Evolutionary conservation across 2,888 invertebrate genomes (phyloP), one percentile per base, ranked within the genome.

Genomic region (Meliscaeva auricollis): DNA sequence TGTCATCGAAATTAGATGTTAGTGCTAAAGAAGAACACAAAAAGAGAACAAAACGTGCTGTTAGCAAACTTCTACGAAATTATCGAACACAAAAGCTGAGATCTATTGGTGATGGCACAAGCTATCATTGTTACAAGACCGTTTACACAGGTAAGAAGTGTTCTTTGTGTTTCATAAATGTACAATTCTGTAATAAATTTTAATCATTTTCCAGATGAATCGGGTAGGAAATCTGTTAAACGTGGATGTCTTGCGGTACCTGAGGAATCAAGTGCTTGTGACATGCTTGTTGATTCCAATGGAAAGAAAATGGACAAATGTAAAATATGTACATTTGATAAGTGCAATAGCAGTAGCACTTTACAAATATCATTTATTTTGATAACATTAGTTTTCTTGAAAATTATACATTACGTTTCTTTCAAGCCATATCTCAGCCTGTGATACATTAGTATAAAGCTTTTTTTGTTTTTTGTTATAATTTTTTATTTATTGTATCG

Each of bases 51-150:
- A 30, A 26, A 7, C 76, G 81, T 8, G 72, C 81, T 1, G 72
- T 72, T 0, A 76, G 17, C 8, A 70, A 15, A 35, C 52, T 72
- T 4, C 20, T 82, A 15, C 72, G 66, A 15, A 82, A 82, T 32
- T 82, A 82, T 41, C 64, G 81, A 44, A 72, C 76, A 0, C 50
- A 30, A 15, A 72, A 26, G 6, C 50, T 17, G 11, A 66, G 76
- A 52, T 17, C 66, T 1, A 20, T 48, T 13, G 66, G 68, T 5
- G 35, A 60, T 0, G 38, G 60, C 17, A 58, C 3, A 17, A 82
- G 76, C 30, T 76, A 56, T 15, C 80, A 75, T 48, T 81, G 80
- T 22, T 81, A 41, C 22, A 81, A 70, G 32, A 75, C 81, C 1
- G 13, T 72, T 8, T 26, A 76, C 6, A 60, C n/a, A 30, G 72